Evolutionary conservation across 2,888 invertebrate genomes (phyloP).

Genomic region (Agonopterix arenella): DNA sequence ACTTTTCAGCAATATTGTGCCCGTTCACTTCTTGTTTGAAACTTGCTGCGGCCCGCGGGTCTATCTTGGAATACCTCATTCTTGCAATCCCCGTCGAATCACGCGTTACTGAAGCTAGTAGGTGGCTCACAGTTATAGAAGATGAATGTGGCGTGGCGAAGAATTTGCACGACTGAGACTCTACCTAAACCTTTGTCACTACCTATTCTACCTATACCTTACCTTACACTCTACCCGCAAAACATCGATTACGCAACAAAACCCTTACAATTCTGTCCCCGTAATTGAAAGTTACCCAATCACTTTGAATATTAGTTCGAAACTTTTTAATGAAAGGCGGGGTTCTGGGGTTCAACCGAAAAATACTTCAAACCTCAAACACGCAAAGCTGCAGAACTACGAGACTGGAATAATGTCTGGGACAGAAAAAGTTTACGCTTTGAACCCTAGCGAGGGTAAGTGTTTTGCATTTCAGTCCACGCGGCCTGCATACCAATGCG

Average conservation of each 20-base stretch:
- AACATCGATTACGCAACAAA: slow-evolving; percentile 16
- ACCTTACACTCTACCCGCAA: background rate
- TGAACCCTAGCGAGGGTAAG: slow-evolving; percentile 70
- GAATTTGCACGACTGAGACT: no score
- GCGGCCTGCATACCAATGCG: slow-evolving; percentile 68
- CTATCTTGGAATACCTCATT: no score
- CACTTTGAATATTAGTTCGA: slow-evolving; percentile 55
- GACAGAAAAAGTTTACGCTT: slow-evolving; percentile 73
- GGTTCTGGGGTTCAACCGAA: slow-evolving; percentile 43
- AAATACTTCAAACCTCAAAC: slow-evolving; percentile 69
- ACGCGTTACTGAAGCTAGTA: no score
- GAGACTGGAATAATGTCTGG: slow-evolving; percentile 72
- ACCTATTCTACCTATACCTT: no score
- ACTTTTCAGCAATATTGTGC: no score
- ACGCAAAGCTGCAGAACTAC: slow-evolving; percentile 68
- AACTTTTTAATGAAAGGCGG: slow-evolving; percentile 65
- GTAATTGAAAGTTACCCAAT: slow-evolving; percentile 53
- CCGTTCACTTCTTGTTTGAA: no score
- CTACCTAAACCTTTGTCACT: no score
- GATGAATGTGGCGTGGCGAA: no score
- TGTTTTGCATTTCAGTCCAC: slow-evolving; percentile 71
- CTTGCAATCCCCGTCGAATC: no score
- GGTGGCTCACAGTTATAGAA: no score
- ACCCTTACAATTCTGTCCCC: slow-evolving; percentile 24
- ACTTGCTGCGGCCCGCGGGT: no score